Base-by-base conservation (phyloP, 1,140 invertebrate genomes). In the Ceratosolen fusciceps region DNA sequence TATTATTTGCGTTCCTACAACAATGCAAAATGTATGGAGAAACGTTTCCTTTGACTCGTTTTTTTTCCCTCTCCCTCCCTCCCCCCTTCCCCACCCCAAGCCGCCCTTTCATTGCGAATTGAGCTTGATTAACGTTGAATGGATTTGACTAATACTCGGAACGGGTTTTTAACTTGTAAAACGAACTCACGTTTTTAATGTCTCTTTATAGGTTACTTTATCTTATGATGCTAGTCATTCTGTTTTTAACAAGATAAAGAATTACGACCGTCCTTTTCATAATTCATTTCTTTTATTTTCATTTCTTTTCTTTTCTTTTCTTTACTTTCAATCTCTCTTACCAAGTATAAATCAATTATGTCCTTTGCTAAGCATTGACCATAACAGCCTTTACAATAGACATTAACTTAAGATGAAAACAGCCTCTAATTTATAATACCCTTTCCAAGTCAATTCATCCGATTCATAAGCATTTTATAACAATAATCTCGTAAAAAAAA, bases 61-160 rank as follows among this genome's bases (percentile, higher is more conserved):
- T 67, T n/a, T n/a, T n/a, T n/a, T n/a, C n/a, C n/a, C n/a, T n/a
- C n/a, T n/a, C n/a, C n/a, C n/a, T n/a, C n/a, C n/a, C n/a, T n/a
- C n/a, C n/a, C n/a, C n/a, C n/a, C n/a, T n/a, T n/a, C n/a, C n/a
- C n/a, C n/a, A n/a, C n/a, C n/a, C n/a, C n/a, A n/a, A n/a, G n/a
- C n/a, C n/a, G n/a, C n/a, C n/a, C 31, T 29, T n/a, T 31, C 29
- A 56, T 39, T 58, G 21, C 34, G 56, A 77, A 70, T 70, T 29
- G 43, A 68, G 74, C 14, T 26, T 71, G 75, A 77, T 77, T 77
- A 72, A 49, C 14, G 34, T 60, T 65, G 70, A 79, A 79, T 79
- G n/a, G 29, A 9, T 34, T 52, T n/a, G 58, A 37, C 68, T 79
- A 79, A 79, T 79, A 19, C 77, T 2, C 16, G 12, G 31, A 49